Evolutionary conservation across 2,113 vertebrate species (phyloP).

Genomic region (Caretta caretta): DNA sequence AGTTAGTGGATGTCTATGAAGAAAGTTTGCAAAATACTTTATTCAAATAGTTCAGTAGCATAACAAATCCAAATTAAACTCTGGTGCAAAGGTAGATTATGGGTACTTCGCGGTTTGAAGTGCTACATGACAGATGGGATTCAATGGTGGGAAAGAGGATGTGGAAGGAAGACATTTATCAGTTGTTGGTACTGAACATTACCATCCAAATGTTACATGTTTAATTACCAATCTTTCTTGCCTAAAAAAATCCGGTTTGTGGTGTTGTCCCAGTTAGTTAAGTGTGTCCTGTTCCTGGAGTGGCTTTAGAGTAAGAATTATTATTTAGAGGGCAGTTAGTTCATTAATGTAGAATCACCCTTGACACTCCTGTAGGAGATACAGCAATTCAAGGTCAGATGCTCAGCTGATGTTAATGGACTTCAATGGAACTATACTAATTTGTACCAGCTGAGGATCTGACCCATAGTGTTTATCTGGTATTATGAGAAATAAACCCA

Average conservation of each 20-base stretch:
- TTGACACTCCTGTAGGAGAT: neutral
- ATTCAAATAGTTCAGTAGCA: neutral
- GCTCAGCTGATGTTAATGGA: neutral
- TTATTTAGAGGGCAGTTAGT: neutral
- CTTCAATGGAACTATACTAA: neutral
- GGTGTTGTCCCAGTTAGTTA: rapidly evolving
- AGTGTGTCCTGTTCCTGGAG: neutral
- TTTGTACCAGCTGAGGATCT: neutral
- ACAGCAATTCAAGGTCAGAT: neutral
- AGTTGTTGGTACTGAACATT: neutral
- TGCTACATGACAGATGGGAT: no score
- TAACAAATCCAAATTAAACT: neutral
- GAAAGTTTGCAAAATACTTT: neutral
- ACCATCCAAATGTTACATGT: neutral
- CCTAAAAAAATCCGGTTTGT: neutral
- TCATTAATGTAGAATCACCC: neutral
- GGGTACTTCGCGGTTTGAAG: neutral
- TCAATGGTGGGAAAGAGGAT: neutral
- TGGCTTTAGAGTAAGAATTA: neutral
- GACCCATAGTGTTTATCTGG: neutral
- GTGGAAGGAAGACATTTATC: neutral
- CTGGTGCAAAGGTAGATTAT: neutral
- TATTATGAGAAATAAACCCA: neutral
- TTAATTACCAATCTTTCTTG: neutral
- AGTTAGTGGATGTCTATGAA: neutral